Evolutionary conservation across 2,113 vertebrate genomes (phyloP).

Genomic region (Gavia stellata): DNA sequence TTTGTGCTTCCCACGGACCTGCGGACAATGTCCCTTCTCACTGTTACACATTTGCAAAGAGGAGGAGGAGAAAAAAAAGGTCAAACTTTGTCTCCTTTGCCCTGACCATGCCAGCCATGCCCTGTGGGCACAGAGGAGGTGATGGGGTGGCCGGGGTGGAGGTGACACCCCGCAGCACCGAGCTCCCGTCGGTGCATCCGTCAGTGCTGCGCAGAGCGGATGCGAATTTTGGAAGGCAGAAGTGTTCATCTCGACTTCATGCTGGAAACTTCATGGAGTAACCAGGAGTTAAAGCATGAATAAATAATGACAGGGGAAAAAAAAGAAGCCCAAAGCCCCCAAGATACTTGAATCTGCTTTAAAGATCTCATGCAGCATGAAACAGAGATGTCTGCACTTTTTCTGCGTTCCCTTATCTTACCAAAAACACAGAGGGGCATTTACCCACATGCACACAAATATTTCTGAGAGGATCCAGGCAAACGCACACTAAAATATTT

Average conservation of each 20-base stretch:
- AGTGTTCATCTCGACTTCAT: neutral
- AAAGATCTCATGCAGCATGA: neutral
- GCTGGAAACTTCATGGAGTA: neutral
- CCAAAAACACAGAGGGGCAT: neutral
- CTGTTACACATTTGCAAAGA: neutral
- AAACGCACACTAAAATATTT: neutral
- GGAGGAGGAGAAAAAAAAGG: neutral
- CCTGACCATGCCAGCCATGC: neutral
- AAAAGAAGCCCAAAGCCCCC: neutral
- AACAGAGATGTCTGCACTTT: neutral
- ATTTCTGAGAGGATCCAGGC: neutral
- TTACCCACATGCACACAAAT: neutral
- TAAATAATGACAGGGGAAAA: neutral
- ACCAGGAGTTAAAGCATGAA: neutral
- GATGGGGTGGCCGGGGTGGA: neutral
- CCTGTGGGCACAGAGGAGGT: neutral
- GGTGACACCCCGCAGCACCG: neutral
- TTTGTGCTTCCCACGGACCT: constrained; percentile 50
- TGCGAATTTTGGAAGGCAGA: neutral
- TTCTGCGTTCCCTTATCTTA: neutral
- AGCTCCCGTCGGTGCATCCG: neutral
- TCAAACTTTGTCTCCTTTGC: neutral
- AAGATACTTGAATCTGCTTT: neutral
- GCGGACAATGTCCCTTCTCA: constrained; percentile 50
- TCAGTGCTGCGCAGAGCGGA: accelerated